Evolutionary conservation across 2,888 invertebrate species (phyloP).

Genomic region (Eudemis profundana): DNA sequence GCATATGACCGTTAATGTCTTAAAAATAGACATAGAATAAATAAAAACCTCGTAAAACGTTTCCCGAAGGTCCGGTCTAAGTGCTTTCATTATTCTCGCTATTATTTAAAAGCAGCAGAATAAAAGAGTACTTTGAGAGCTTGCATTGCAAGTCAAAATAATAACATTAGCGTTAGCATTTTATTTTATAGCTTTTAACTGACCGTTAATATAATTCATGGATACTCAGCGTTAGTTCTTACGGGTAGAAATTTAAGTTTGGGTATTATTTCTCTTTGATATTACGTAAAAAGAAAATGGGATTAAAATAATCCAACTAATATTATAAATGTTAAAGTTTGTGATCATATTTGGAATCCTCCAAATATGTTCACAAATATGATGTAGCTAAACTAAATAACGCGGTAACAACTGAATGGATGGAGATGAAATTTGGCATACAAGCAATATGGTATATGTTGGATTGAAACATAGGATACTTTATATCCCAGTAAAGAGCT

Average conservation of each 20-base stretch:
- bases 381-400: too few relatives aligned
- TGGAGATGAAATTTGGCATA: too few relatives aligned
- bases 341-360: too few relatives aligned
- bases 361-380: too few relatives aligned
- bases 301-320: too few relatives aligned
- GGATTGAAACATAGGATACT: too few relatives aligned
- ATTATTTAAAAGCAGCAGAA: constrained; percentile 15
- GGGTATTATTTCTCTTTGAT: too few relatives aligned
- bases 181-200: not conserved
- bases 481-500: too few relatives aligned
- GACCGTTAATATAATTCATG: not conserved
- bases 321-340: too few relatives aligned
- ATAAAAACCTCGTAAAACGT: constrained; percentile 18
- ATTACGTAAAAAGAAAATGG: too few relatives aligned
- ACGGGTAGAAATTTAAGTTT: not conserved
- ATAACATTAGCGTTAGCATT: not conserved
- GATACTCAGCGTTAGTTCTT: not conserved
- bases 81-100: constrained; percentile 34
- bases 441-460: too few relatives aligned
- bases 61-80: constrained; percentile 13
- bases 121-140: constrained; percentile 3
- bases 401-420: too few relatives aligned
- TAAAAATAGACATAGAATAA: constrained; percentile 2
- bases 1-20: not conserved
- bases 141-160: constrained; percentile 1